phyloP scores from a whole-genome alignment of 2,797 vertebrate genomes.

The Melanotaenia nigrans region DNA sequence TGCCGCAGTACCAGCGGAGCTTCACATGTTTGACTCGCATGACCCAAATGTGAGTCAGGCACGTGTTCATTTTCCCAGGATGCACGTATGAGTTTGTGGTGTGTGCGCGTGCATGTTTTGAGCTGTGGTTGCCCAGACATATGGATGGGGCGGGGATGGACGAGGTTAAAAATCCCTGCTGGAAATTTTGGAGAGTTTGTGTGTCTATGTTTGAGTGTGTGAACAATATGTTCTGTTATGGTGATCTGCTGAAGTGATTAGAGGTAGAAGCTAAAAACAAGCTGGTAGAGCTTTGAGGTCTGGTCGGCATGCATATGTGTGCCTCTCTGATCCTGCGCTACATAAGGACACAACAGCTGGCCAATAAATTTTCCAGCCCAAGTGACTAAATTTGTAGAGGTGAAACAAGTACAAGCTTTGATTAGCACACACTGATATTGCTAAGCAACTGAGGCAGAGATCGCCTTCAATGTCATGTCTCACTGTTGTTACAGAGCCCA shows the following conservation, averaged over 20 bases:
- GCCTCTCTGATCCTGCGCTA: slow-evolving; percentile 50
- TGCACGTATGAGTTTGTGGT: slow-evolving; percentile 26
- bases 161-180: slow-evolving; percentile 58
- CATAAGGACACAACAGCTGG: slow-evolving; percentile 58
- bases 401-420: slow-evolving; percentile 42
- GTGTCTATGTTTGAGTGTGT: slow-evolving; percentile 31
- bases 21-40: slow-evolving; percentile 70
- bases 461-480: slow-evolving; percentile 47
- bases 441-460: slow-evolving; percentile 36
- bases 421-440: slow-evolving; percentile 27
- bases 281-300: slow-evolving; percentile 61
- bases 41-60: slow-evolving; percentile 68
- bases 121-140: slow-evolving; percentile 59
- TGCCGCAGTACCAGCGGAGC: slow-evolving; percentile 28
- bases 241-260: slow-evolving; percentile 74
- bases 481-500: slow-evolving; percentile 46
- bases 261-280: slow-evolving; percentile 70
- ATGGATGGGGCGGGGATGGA: slow-evolving; percentile 42
- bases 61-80: slow-evolving; percentile 67
- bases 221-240: slow-evolving; percentile 67
- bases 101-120: slow-evolving; percentile 15
- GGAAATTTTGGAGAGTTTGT: slow-evolving; percentile 50
- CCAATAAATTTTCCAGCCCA: slow-evolving; percentile 44
- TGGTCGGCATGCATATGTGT: slow-evolving; percentile 45
- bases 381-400: slow-evolving; percentile 44